Conservation (phyloP, 37 sponge, comb jelly and placozoan species). For the Oopsacas minuta region DNA sequence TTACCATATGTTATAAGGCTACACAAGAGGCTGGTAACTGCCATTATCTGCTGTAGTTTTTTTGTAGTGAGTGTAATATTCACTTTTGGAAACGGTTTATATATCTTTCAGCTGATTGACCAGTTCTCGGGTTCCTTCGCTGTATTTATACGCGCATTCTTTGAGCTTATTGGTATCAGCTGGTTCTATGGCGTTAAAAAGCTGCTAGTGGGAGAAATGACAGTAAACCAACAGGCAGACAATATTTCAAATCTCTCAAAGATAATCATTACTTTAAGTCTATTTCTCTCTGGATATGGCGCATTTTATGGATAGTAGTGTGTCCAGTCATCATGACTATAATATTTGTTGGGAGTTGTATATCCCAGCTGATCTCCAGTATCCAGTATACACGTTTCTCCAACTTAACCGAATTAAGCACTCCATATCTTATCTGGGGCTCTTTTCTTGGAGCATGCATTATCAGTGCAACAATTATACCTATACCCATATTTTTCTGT, state of each 20-base stretch:
- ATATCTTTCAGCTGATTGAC: conserved; percentile 78
- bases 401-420: not conserved
- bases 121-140: conserved; percentile 71
- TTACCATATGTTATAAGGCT: not conserved
- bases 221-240: not conserved
- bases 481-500: not conserved
- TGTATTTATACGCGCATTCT: conserved; percentile 66
- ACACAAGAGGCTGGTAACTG: conserved; percentile 26
- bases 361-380: conserved; percentile 35
- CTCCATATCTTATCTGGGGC: not conserved
- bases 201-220: conserved; percentile 13
- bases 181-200: conserved; percentile 73
- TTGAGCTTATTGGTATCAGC: conserved; percentile 71
- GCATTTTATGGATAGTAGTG: conserved; percentile 53
- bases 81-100: conserved; percentile 63
- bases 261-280: not conserved
- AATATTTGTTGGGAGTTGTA: conserved; percentile 52
- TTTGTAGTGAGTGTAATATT: conserved; percentile 71
- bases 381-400: conserved; percentile 30
- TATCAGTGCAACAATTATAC: not conserved
- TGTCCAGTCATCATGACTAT: conserved; percentile 55
- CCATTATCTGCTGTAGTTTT: conserved; percentile 40
- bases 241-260: not conserved
- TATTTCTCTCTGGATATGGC: conserved; percentile 32
- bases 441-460: not conserved